Conservation (phyloP, 2,797 vertebrate genomes). For the Adelosebastes latens region DNA sequence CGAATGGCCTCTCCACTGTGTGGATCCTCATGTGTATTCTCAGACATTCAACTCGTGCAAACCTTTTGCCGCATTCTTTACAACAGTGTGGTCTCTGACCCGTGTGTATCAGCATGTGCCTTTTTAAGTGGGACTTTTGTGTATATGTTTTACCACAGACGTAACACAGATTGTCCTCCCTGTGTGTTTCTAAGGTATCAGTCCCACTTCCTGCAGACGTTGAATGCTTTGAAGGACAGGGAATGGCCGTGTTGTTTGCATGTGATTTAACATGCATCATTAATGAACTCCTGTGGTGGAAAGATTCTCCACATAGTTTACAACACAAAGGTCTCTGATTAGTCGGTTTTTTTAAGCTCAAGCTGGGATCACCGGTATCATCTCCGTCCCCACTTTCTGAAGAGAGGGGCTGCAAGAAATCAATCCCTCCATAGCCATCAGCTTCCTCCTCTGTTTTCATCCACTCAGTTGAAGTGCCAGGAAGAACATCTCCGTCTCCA, state of each 20-base stretch:
- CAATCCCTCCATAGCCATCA: not conserved
- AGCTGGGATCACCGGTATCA: not conserved
- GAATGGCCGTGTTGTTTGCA: not conserved
- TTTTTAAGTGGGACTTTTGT: constrained; percentile 23
- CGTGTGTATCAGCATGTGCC: constrained; percentile 29
- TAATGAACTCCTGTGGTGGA: not conserved
- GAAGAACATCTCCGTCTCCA: not conserved
- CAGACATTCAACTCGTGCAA: constrained; percentile 22
- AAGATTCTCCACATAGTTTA: not conserved
- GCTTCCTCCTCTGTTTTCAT: not conserved
- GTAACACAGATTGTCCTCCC: constrained; percentile 25
- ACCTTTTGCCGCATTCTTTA: constrained; percentile 27
- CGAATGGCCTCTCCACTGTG: constrained; percentile 22
- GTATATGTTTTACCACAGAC: constrained; percentile 25
- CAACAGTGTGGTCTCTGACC: constrained; percentile 36
- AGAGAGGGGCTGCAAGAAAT: not conserved
- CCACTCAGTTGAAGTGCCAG: not conserved
- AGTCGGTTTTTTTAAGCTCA: accelerated
- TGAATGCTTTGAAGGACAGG: not conserved
- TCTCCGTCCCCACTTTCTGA: not conserved
- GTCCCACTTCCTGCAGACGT: not conserved
- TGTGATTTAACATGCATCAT: not conserved
- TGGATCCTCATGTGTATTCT: constrained; percentile 27
- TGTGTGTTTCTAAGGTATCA: not conserved
- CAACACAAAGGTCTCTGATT: not conserved